A percentile compares a stretch with the other conserved stretches of the same genome.
Evolutionary conservation across 2,888 invertebrate genomes (phyloP).

Genomic region (Agrotis clavis): DNA sequence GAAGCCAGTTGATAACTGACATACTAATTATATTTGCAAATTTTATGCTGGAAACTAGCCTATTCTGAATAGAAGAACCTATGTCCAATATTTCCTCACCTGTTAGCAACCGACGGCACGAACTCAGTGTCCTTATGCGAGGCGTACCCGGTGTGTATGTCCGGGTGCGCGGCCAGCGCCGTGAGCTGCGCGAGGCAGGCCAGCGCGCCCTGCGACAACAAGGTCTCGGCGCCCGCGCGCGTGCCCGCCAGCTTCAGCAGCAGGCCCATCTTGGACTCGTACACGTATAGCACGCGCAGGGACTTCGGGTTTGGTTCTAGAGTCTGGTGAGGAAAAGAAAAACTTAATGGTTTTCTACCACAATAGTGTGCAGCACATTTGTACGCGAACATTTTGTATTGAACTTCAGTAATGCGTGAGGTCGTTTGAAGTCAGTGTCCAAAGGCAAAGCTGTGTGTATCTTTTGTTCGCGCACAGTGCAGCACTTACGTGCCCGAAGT

Average conservation of each 20-base stretch:
- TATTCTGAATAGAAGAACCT: neutral
- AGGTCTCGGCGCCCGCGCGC: conserved; percentile 93
- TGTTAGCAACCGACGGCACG: conserved; percentile 78
- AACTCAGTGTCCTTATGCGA: conserved; percentile 72
- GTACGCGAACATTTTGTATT: no score
- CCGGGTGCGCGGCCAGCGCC: conserved; percentile 94
- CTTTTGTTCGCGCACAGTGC: no score
- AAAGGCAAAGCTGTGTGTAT: no score
- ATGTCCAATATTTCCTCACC: conserved; percentile 64
- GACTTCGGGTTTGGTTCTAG: conserved; percentile 93
- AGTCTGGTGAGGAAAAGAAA: conserved; percentile 75
- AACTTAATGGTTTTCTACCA: no score
- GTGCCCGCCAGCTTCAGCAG: conserved; percentile 93
- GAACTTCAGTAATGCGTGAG: no score
- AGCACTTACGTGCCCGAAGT: no score
- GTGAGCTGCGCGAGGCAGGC: conserved; percentile 93
- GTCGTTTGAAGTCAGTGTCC: no score
- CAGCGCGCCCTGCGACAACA: conserved; percentile 94
- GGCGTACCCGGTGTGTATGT: conserved; percentile 83
- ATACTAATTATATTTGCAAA: no score
- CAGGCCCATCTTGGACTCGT: conserved; percentile 96
- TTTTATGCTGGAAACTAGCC: no score
- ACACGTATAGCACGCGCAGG: conserved; percentile 95
- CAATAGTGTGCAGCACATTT: no score
- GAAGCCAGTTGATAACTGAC: no score